Evolutionary conservation across 2,797 vertebrate species (phyloP), one percentile per base, ranked within the genome.

Genomic region (Rhinichthys osculus): DNA sequence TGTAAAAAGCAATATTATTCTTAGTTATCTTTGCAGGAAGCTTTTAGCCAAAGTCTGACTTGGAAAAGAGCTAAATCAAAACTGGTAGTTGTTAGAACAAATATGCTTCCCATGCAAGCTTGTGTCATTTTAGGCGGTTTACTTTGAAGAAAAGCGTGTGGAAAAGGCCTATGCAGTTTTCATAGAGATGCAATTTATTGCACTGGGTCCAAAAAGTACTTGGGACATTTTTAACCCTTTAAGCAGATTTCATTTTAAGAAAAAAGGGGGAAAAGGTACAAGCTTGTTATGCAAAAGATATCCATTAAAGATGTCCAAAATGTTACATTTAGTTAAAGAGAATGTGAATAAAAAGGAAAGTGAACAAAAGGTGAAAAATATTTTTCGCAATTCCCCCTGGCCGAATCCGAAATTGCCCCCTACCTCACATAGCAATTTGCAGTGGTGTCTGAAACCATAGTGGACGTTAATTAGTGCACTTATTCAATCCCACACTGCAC

Each of bases 1-100:
- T 38, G 17, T 66, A 13, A 19, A 66, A 74, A 76, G 33, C 67
- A 73, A 64, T 83, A 27, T 82, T 82, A 47, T 73, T 16, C 23
- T 84, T 67, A 5, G 44, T 38, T 83, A 47, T 59, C 17, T 59
- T 23, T 83, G 59, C 59, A 27, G 59, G 21, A 35, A 72, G 67
- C 52, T 72, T 74, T 66, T 66, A 73, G 69, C 7, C n/a, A 21
- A 72, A 57, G 52, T 64, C 40, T 66, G n/a, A 21, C 14, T 33
- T 33, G 57, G 40, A 47, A 33, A 66, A 44, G 5, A 38, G 2
- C 23, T 7, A 47, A 47, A 64, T 30, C 14, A 42, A 35, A n/a
- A 62, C 38, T 62, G 14, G 52, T 57, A 16, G 54, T 59, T 59
- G 21, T 52, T n/a, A 78, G 0, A 78, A 59, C 23, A 35, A 40